Evolutionary conservation across 2,888 invertebrate genomes (phyloP), one percentile per base, ranked within the genome.

Genomic region (Drosophila recens): DNA sequence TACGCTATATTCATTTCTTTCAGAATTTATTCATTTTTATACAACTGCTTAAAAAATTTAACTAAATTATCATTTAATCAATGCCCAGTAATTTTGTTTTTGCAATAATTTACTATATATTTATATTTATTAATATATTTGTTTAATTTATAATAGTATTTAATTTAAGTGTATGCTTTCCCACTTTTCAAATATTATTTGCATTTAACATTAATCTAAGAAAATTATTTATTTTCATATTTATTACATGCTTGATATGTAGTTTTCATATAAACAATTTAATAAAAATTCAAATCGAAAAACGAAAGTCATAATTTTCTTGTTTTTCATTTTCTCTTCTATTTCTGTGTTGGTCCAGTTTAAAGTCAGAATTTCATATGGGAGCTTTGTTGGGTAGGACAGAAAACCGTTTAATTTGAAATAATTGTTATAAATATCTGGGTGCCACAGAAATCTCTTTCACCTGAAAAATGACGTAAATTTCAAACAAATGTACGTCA

Each of bases 101-200:
- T 38, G 52, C 42, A 42, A 61, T 58, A 72, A 58, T 57, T 45
- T 61, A 66, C 48, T 49, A 54, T 65, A 51, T 63, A 48, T 64
- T 53, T 40, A n/a, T 43, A 13, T 54, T 46, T 67, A 43, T 57
- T 33, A 62, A 40, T 33, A 17, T 52, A n/a, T 58, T 43, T 49
- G 5, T 27, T 27, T 17, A 43, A 49, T 62, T 43, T 54, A 45
- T 58, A 56, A 40, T 64, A 46, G 27, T 56, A 54, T 72, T 51
- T 69, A 67, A 72, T 64, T 73, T 87, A 87, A 87, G 86, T 87
- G 86, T 87, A 87, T 82, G 85, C 86, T 87, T 87, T 82, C 86
- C 86, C 86, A 85, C 76, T 83, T 57, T 62, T 69, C 64, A 49
- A 79, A 66, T 80, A 72, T 76, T 67, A 67, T 76, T 70, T 82